A percentile compares a stretch with the other conserved stretches of the same genome.
Conservation (phyloP, 2,888 invertebrate species). For the Papilio gigon region DNA sequence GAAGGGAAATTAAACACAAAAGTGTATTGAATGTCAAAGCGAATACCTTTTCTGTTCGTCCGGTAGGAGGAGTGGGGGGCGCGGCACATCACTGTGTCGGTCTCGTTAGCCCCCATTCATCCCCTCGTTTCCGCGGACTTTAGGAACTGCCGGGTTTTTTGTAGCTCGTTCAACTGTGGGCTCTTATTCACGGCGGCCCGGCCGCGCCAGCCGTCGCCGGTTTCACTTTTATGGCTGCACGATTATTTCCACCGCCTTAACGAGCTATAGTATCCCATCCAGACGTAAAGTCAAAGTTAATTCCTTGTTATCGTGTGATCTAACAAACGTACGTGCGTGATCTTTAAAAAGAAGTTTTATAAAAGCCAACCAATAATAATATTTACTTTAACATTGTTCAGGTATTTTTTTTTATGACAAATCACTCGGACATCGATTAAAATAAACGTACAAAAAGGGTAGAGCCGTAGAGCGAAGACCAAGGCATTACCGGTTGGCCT, state of each 20-base stretch:
- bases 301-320: background rate
- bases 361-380: background rate
- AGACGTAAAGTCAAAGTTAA: conserved; percentile 24
- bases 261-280: conserved; percentile 33
- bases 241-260: conserved; percentile 38
- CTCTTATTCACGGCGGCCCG: conserved; percentile 52
- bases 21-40: conserved; percentile 53
- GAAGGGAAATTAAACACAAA: conserved; percentile 55
- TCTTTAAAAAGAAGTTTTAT: background rate
- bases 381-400: background rate
- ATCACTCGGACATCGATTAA: background rate
- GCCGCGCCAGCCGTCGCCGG: conserved; percentile 45
- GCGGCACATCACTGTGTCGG: conserved; percentile 56
- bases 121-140: conserved; percentile 54
- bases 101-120: conserved; percentile 73
- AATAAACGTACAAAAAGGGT: conserved; percentile 5
- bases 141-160: conserved; percentile 56
- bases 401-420: background rate
- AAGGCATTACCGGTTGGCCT: conserved; percentile 62
- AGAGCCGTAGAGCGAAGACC: conserved; percentile 32
- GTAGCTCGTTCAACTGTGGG: conserved; percentile 54
- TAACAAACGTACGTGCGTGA: conserved; percentile 2
- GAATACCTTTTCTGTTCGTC: conserved; percentile 50
- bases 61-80: conserved; percentile 52
- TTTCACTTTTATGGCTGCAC: conserved; percentile 46